phyloP scores from a whole-genome alignment of 2,888 invertebrate genomes.

The Microctonus aethiopoides region DNA sequence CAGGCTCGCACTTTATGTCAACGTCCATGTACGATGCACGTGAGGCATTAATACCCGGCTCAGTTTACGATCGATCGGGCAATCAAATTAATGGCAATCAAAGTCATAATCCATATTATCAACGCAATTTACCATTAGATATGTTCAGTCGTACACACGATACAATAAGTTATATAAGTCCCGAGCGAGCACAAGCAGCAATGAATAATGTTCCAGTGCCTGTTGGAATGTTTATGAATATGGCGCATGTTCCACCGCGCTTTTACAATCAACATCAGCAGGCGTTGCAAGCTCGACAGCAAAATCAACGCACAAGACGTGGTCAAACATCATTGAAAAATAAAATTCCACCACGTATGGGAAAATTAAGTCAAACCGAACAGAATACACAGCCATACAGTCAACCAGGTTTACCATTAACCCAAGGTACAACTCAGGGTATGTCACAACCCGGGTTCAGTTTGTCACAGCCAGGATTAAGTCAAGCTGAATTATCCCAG shows the following conservation, averaged over 20 bases:
- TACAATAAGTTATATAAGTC: slow-evolving; percentile 92
- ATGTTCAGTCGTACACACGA: slow-evolving; percentile 83
- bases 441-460: slow-evolving; percentile 80
- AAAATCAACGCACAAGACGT: slow-evolving; percentile 62
- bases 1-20: slow-evolving; percentile 97
- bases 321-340: slow-evolving; percentile 47
- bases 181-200: slow-evolving; percentile 80
- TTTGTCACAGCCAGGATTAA: slow-evolving; percentile 76
- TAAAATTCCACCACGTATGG: slow-evolving; percentile 60
- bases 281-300: slow-evolving; percentile 72
- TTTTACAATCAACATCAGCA: slow-evolving; percentile 82
- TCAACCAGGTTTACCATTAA: slow-evolving; percentile 67
- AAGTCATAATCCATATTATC: slow-evolving; percentile 64
- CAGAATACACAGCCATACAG: slow-evolving; percentile 78
- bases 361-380: slow-evolving; percentile 74
- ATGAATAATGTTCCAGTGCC: slow-evolving; percentile 90
- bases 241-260: slow-evolving; percentile 81
- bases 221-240: slow-evolving; percentile 94
- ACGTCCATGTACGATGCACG: slow-evolving; percentile 97
- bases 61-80: slow-evolving; percentile 86
- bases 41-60: slow-evolving; percentile 93
- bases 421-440: slow-evolving; percentile 71
- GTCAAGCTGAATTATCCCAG: slow-evolving; percentile 78
- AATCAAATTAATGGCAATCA: slow-evolving; percentile 61
- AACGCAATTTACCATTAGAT: slow-evolving; percentile 69